A percentile compares a stretch with the other conserved stretches of the same genome.
Evolutionary conservation across 2,888 invertebrate species (phyloP).

Genomic region (Plebejus melissa): DNA sequence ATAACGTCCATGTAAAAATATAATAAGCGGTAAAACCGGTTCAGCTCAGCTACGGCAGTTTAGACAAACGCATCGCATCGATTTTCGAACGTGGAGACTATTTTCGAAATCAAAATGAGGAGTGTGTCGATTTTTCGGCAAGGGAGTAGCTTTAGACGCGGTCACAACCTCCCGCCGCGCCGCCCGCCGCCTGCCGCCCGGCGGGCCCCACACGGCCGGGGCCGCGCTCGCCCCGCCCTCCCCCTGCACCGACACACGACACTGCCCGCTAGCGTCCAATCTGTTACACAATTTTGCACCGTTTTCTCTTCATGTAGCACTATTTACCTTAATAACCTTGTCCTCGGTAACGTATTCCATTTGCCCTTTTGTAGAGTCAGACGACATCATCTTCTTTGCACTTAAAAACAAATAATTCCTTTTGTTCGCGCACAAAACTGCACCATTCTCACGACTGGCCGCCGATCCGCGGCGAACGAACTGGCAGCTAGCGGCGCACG

Average conservation of each 20-base stretch:
- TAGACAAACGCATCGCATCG: background rate
- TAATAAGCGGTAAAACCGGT: slow-evolving; percentile 19
- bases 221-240: slow-evolving; percentile 77
- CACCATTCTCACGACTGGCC: slow-evolving; percentile 77
- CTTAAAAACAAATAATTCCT: slow-evolving; percentile 64
- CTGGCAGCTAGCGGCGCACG: slow-evolving; percentile 48
- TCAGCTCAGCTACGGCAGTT: background rate
- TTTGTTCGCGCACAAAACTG: slow-evolving; percentile 71
- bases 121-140: slow-evolving; percentile 53
- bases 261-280: slow-evolving; percentile 75
- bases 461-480: slow-evolving; percentile 75
- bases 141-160: slow-evolving; percentile 76
- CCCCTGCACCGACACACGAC: slow-evolving; percentile 75
- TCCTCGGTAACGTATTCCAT: slow-evolving; percentile 75
- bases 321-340: slow-evolving; percentile 69
- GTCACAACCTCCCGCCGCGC: slow-evolving; percentile 79
- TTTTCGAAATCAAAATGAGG: slow-evolving; percentile 28
- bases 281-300: slow-evolving; percentile 72
- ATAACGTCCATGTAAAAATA: slow-evolving; percentile 16
- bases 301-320: slow-evolving; percentile 53
- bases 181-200: slow-evolving; percentile 75
- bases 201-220: slow-evolving; percentile 79
- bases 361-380: slow-evolving; percentile 71
- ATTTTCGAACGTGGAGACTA: background rate
- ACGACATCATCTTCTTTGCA: slow-evolving; percentile 75